phyloP scores from a whole-genome alignment of 2,113 vertebrate genomes.

The Ifrita kowaldi region DNA sequence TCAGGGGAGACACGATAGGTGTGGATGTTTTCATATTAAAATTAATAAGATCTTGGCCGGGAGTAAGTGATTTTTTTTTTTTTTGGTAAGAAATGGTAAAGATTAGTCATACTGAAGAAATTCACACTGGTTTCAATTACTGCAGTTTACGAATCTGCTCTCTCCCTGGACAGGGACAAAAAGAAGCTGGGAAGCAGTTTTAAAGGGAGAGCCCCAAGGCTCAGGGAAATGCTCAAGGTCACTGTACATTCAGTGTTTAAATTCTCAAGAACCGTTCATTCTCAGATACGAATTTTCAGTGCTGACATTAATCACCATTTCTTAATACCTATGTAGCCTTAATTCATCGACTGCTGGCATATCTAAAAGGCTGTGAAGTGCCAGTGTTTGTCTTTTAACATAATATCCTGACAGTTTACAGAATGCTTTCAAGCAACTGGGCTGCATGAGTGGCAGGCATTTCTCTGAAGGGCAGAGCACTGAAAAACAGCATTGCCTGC shows the following conservation, averaged over 20 bases:
- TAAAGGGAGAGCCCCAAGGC: background rate
- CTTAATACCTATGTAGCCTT: rapidly evolving
- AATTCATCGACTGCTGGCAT: background rate
- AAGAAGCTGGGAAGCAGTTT: background rate
- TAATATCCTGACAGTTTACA: background rate
- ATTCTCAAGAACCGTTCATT: background rate
- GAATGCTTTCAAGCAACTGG: background rate
- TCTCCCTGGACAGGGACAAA: background rate
- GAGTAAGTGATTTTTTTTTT: background rate
- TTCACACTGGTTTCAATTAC: background rate
- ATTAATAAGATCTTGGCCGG: constrained; percentile 20
- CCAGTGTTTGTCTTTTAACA: background rate
- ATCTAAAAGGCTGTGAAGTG: background rate
- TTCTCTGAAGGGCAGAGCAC: background rate
- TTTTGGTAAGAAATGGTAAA: background rate
- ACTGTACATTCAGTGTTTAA: background rate
- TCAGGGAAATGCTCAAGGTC: background rate
- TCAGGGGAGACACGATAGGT: constrained; percentile 3
- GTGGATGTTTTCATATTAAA: constrained; percentile 43
- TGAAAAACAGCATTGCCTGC: background rate
- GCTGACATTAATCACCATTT: background rate
- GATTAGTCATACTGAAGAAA: background rate
- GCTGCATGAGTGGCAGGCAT: background rate
- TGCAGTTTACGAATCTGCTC: background rate
- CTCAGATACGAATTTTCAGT: background rate